Evolutionary conservation across 2,797 vertebrate species (phyloP), one percentile per base, ranked within the genome.

Genomic region (Orestias chungarensis): DNA sequence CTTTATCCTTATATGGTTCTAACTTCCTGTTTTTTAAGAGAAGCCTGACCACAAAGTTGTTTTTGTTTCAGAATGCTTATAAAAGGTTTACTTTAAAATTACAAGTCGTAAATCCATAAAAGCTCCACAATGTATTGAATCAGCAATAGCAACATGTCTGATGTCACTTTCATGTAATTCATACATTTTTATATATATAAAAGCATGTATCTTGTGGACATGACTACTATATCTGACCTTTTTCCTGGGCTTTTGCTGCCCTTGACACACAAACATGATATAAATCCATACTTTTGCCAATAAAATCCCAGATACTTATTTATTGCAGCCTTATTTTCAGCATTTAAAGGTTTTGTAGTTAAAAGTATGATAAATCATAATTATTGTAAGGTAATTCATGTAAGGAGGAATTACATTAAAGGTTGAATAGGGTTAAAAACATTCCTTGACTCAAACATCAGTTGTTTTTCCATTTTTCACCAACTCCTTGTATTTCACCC

Each of bases 321-420:
- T 25, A 25, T 4, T 52, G 18, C 17, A 18, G 44, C 44, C 15
- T 18, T 50, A 25, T 10, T 50, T 25, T 25, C 8, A 12, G 11
- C 7, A 25, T 50, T 11, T 50, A 11, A 3, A 50, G 23, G 49
- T 50, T 25, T 52, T 27, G 17, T 0, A 1, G 25, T 2, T 52
- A 0, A 25, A 52, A 15, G 27, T 52, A 11, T 50, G 49, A n/a
- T n/a, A n/a, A n/a, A n/a, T n/a, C n/a, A n/a, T n/a, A n/a, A n/a
- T n/a, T n/a, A n/a, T n/a, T n/a, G n/a, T n/a, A n/a, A n/a, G n/a
- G n/a, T n/a, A n/a, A n/a, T n/a, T n/a, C n/a, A n/a, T 23, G n/a
- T 66, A 59, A 47, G 68, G 5, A 69, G 79, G 70, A 20, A 71
- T 55, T 29, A 65, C 52, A n/a, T n/a, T n/a, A n/a, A n/a, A n/a